Evolutionary conservation across 92 coral and sea anemone species (phyloP).

Genomic region (Phymanthus crucifer): DNA sequence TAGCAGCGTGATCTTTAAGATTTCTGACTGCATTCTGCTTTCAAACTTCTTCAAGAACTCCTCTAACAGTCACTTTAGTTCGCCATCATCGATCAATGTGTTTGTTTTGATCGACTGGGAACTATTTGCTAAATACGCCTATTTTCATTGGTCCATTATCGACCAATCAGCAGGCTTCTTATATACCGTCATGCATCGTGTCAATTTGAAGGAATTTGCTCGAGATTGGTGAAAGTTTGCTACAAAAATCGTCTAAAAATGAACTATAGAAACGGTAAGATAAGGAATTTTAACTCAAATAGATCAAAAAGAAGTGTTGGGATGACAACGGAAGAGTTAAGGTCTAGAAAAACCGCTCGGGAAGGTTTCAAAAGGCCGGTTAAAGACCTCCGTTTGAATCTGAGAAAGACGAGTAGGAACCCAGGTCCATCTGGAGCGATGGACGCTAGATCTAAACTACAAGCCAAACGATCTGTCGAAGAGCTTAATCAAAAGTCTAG

Average conservation of each 20-base stretch:
- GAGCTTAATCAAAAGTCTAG: constrained; percentile 43
- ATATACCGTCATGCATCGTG: background rate
- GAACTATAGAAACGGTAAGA: constrained; percentile 28
- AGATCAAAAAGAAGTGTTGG: constrained; percentile 14
- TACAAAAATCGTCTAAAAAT: constrained; percentile 4
- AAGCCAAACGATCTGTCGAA: constrained; percentile 29
- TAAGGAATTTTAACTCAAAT: constrained; percentile 23
- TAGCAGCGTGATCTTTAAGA: constrained; percentile 15
- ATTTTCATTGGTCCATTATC: constrained; percentile 22
- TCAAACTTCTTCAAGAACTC: background rate
- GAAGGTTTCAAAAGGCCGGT: constrained; percentile 29
- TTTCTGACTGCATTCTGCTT: constrained; percentile 23
- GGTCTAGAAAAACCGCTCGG: constrained; percentile 32
- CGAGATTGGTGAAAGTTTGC: background rate
- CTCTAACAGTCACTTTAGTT: background rate
- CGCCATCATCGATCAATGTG: background rate
- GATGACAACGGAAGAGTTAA: constrained; percentile 38
- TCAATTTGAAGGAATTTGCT: background rate
- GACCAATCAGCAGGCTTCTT: constrained; percentile 21
- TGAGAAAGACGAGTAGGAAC: constrained; percentile 17
- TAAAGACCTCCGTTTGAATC: constrained; percentile 49
- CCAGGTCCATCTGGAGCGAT: constrained; percentile 18
- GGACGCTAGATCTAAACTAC: constrained; percentile 75
- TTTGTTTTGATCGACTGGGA: constrained; percentile 21
- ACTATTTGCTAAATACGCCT: background rate